phyloP scores from a whole-genome alignment of 2,113 vertebrate genomes.

The Tylochromis polylepis region DNA sequence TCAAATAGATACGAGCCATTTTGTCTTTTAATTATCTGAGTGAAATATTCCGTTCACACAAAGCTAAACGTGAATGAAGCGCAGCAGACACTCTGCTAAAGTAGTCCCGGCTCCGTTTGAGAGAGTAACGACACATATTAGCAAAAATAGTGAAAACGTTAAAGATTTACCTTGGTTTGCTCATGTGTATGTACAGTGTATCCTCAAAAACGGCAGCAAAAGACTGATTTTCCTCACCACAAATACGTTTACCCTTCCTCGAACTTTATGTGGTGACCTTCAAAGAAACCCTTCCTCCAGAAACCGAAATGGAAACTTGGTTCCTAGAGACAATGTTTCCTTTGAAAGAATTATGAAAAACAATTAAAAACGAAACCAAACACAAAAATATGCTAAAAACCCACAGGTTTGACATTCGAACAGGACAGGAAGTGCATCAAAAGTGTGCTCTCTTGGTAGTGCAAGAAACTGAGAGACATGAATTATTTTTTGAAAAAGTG shows the following conservation, averaged over 20 bases:
- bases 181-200: too few species aligned
- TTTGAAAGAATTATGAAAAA: neutral
- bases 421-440: neutral
- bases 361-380: neutral
- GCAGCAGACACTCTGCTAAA: neutral
- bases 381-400: neutral
- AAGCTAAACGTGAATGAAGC: neutral
- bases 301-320: constrained; percentile 18
- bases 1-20: neutral
- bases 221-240: neutral
- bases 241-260: neutral
- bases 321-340: neutral
- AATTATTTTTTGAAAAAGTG: neutral
- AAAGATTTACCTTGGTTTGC: neutral
- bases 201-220: neutral
- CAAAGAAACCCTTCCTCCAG: neutral
- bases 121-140: accelerated
- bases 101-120: neutral
- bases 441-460: neutral
- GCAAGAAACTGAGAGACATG: neutral
- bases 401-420: neutral
- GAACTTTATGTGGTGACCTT: neutral
- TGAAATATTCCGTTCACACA: neutral
- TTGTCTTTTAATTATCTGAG: neutral
- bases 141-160: neutral